Conservation (phyloP, 2,888 invertebrate species). For the Platycheirus albimanus region DNA sequence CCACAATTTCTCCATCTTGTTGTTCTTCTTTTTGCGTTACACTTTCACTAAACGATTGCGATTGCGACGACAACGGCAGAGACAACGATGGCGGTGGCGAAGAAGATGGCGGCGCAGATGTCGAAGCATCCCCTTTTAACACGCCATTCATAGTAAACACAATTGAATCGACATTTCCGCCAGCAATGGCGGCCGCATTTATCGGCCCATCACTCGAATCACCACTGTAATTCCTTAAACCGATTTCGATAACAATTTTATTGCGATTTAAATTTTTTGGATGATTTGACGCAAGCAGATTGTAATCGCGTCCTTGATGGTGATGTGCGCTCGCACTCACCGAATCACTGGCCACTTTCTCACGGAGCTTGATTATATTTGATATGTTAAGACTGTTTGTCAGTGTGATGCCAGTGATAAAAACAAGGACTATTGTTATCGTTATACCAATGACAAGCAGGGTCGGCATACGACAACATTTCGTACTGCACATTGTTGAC, state of each 20-base stretch:
- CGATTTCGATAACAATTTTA: slow-evolving; percentile 81
- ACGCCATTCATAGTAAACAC: slow-evolving; percentile 76
- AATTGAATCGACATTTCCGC: slow-evolving; percentile 81
- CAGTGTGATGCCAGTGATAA: slow-evolving; percentile 84
- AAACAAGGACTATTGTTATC: slow-evolving; percentile 83
- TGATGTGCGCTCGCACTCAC: slow-evolving; percentile 81
- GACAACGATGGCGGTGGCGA: slow-evolving; percentile 15
- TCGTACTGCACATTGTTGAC: slow-evolving; percentile 80
- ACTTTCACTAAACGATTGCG: slow-evolving; percentile 26
- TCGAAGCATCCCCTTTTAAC: slow-evolving; percentile 30
- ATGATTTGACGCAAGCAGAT: slow-evolving; percentile 80
- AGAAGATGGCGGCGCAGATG: slow-evolving; percentile 65
- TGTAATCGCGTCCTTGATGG: slow-evolving; percentile 81
- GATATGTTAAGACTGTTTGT: slow-evolving; percentile 82
- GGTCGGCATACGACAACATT: slow-evolving; percentile 82
- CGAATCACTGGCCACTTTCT: slow-evolving; percentile 82
- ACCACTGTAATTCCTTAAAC: slow-evolving; percentile 77
- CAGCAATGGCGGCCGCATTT: slow-evolving; percentile 78
- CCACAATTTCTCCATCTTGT: slow-evolving; percentile 23
- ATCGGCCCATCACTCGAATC: slow-evolving; percentile 70
- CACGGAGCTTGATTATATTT: slow-evolving; percentile 81
- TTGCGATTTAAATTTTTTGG: slow-evolving; percentile 80
- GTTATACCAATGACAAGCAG: slow-evolving; percentile 82
- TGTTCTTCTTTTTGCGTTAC: background rate
- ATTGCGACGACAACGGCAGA: slow-evolving; percentile 4